Conservation (phyloP, 2,888 invertebrate species). For the Aleiodes alternator region DNA sequence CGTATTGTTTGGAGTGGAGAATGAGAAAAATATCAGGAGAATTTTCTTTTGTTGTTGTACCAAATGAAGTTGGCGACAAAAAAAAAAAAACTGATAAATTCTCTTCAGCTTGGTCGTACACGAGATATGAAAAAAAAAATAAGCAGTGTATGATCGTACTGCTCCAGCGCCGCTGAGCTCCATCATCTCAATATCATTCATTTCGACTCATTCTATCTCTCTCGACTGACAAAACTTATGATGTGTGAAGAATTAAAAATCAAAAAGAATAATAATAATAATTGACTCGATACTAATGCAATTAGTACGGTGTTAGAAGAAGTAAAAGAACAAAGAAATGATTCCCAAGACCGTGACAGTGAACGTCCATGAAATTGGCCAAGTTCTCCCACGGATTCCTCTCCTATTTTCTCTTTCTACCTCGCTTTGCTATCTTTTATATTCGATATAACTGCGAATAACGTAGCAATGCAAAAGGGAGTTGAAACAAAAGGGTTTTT, state of each 20-base stretch:
- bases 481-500: constrained; percentile 14
- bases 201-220: no score
- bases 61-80: no score
- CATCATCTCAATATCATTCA: no score
- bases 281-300: constrained; percentile 58
- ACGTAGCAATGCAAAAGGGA: constrained; percentile 27
- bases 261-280: constrained; percentile 19
- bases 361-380: constrained; percentile 69
- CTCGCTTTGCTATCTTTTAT: constrained; percentile 3
- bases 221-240: constrained; percentile 1
- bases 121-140: no score
- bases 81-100: no score
- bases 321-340: constrained; percentile 58
- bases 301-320: constrained; percentile 62
- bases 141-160: no score
- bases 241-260: constrained; percentile 14
- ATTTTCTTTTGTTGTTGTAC: no score
- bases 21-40: no score
- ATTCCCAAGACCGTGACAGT: constrained; percentile 65
- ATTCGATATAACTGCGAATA: constrained; percentile 22
- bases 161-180: no score
- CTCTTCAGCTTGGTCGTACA: no score
- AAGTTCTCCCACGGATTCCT: constrained; percentile 65
- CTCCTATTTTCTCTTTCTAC: background rate
- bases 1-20: no score